Percentiles rank a stretch among this genome's conserved stretches.
Evolutionary conservation across 2,113 vertebrate species (phyloP).

Genomic region (Pseudorhombus dupliciocellatus): DNA sequence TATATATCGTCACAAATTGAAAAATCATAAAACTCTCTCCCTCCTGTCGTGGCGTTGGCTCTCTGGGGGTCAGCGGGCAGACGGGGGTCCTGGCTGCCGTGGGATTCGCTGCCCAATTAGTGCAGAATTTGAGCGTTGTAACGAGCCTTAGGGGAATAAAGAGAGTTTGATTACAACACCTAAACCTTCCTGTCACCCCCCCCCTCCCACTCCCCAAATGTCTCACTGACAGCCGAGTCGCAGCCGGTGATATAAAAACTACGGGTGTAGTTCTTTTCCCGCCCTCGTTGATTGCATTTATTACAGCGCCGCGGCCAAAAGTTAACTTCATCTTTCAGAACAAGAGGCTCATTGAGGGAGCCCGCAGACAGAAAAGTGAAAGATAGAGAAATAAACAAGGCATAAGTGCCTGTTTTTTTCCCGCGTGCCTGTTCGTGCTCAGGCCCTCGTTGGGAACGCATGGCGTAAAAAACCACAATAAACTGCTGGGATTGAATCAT

Average conservation of each 20-base stretch:
- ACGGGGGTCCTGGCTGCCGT: conserved; percentile 65
- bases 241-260: conserved; percentile 62
- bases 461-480: conserved; percentile 74
- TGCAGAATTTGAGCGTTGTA: conserved; percentile 68
- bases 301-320: conserved; percentile 2
- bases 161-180: conserved; percentile 78
- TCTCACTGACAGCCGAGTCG: conserved; percentile 74
- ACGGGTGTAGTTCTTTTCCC: conserved; percentile 20
- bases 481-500: conserved; percentile 73
- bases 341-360: conserved; percentile 52
- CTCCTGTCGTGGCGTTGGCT: conserved; percentile 40
- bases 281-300: conserved; percentile 47
- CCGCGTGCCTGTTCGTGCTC: conserved; percentile 64
- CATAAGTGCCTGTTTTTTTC: conserved; percentile 56
- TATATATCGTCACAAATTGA: conserved; percentile 60
- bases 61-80: conserved; percentile 56
- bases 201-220: conserved; percentile 60
- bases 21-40: conserved; percentile 59
- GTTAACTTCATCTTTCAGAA: conserved; percentile 47
- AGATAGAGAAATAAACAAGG: conserved; percentile 62
- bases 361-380: conserved; percentile 40
- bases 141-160: conserved; percentile 73
- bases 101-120: conserved; percentile 75
- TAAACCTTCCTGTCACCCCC: conserved; percentile 75
- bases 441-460: conserved; percentile 65